Conservation (phyloP, 2,113 vertebrate species). For the Phasianus colchicus region DNA sequence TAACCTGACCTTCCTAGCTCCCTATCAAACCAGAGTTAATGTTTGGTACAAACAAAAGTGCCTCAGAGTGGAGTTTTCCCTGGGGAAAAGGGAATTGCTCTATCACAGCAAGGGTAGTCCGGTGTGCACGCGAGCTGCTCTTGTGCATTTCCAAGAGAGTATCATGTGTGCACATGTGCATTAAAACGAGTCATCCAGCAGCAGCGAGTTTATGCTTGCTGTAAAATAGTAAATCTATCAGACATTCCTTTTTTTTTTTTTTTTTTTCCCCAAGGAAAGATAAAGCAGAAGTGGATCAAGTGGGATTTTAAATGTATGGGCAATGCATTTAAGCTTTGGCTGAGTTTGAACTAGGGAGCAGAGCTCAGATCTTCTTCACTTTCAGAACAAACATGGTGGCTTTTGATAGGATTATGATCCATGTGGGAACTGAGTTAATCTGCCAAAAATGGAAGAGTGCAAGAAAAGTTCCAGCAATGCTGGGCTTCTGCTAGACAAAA, state of each 20-base stretch:
- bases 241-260: not conserved
- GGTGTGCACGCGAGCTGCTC: not conserved
- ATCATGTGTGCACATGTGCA: fast-evolving
- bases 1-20: not conserved
- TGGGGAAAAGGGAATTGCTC: not conserved
- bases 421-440: not conserved
- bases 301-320: not conserved
- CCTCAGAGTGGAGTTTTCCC: not conserved
- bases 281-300: not conserved
- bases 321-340: not conserved
- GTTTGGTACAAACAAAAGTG: not conserved
- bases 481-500: not conserved
- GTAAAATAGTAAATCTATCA: not conserved
- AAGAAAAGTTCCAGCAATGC: not conserved
- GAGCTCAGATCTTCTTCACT: not conserved
- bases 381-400: not conserved
- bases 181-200: not conserved
- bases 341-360: not conserved
- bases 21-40: not conserved
- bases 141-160: not conserved
- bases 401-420: not conserved
- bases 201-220: not conserved
- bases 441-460: not conserved
- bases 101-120: not conserved
- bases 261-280: not conserved